These are phyloP conservation scores for rabbit (Oryctolagus cuniculus) DNA, from an alignment of 2,113 vertebrate genomes.

Conservation along the genomic window DNA sequence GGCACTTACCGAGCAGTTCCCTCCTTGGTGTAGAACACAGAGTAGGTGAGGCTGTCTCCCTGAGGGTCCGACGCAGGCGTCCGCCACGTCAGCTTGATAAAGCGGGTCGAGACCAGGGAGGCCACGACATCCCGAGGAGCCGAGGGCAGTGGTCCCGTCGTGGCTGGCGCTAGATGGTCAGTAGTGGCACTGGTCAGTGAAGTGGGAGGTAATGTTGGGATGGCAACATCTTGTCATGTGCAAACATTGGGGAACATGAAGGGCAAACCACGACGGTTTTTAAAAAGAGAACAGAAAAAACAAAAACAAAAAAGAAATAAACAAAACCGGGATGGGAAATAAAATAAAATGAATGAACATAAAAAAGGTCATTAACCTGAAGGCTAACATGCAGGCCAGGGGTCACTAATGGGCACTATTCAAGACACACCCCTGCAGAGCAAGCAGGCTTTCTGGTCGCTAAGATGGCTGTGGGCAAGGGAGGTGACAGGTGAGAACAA, in stretches of 20 bases:
- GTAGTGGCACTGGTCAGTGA: slow-evolving; percentile 99
- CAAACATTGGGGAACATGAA: slow-evolving; percentile 92
- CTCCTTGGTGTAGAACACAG: slow-evolving; percentile 97
- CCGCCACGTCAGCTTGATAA: slow-evolving; percentile 99
- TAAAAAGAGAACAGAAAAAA: slow-evolving; percentile 92
- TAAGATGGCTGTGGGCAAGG: slow-evolving; percentile 84
- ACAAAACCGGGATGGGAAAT: slow-evolving; percentile 94
- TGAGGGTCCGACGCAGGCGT: slow-evolving; percentile 94
- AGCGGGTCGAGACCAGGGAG: slow-evolving; percentile 98
- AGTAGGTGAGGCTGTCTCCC: slow-evolving; percentile 97
- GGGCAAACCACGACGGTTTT: slow-evolving; percentile 92
- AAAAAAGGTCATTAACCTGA: slow-evolving; percentile 93
- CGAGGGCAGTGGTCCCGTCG: slow-evolving; percentile 95
- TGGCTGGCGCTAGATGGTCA: slow-evolving; percentile 99
- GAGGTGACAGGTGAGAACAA: slow-evolving; percentile 78
- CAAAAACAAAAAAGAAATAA: slow-evolving; percentile 93
- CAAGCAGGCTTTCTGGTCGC: slow-evolving; percentile 83
- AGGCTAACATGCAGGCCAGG: slow-evolving; percentile 90
- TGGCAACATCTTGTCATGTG: slow-evolving; percentile 97
- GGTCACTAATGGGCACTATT: slow-evolving; percentile 86
- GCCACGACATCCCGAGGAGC: slow-evolving; percentile 97
- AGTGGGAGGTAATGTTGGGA: slow-evolving; percentile 96
- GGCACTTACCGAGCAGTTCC: slow-evolving; percentile 92
- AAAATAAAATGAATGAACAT: slow-evolving; percentile 92
- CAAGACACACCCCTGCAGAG: slow-evolving; percentile 80